Conservation (phyloP, 2,888 invertebrate species). For the Alsophila aescularia region DNA sequence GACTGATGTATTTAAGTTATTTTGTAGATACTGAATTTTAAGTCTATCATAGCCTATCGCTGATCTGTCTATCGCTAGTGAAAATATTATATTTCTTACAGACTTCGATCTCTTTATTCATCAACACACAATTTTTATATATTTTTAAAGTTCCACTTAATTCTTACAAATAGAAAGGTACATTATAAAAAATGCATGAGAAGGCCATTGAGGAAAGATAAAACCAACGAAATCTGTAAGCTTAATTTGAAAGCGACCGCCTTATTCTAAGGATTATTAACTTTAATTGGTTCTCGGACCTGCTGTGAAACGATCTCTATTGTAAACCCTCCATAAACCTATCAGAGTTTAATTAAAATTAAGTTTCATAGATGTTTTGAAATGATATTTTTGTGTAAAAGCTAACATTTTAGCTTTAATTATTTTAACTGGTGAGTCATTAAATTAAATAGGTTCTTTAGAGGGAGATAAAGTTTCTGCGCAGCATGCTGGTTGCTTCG, state of each 20-base stretch:
- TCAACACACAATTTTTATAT: no score
- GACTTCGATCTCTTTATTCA: no score
- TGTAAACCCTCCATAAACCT: conserved; percentile 51
- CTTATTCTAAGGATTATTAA: conserved; percentile 74
- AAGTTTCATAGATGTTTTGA: conserved; percentile 35
- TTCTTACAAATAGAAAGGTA: not conserved
- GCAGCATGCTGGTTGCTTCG: conserved; percentile 39
- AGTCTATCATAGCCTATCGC: no score
- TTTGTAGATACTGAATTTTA: no score
- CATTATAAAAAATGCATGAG: conserved; percentile 27
- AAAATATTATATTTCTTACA: no score
- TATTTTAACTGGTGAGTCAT: conserved; percentile 39
- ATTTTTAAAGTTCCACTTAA: no score
- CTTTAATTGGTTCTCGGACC: conserved; percentile 74
- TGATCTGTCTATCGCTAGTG: no score
- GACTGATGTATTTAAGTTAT: no score
- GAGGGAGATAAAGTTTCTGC: conserved; percentile 20
- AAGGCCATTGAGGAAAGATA: conserved; percentile 47
- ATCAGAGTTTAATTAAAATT: conserved; percentile 53
- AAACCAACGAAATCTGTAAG: conserved; percentile 51
- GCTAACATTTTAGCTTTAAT: conserved; percentile 37
- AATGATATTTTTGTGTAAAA: conserved; percentile 35
- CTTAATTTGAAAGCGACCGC: conserved; percentile 62
- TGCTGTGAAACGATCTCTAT: conserved; percentile 59
- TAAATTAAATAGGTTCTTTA: conserved; percentile 29